phyloP scores from a whole-genome alignment of 2,113 vertebrate genomes.

The Recurvirostra avosetta region DNA sequence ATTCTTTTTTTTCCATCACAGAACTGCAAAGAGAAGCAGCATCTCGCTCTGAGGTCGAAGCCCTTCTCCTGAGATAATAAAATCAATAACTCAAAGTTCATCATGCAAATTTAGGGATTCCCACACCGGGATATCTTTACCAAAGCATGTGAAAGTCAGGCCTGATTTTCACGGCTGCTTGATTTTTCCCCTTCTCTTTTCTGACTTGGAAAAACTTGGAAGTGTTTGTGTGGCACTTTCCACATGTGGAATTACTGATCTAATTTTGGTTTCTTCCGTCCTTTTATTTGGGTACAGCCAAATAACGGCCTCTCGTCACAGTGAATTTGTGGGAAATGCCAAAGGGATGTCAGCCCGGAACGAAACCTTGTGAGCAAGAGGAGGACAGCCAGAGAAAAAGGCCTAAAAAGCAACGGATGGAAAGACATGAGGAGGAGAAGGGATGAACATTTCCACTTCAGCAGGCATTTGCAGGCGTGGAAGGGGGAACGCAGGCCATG shows the following conservation, averaged over 20 bases:
- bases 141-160: neutral
- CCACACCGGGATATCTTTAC: neutral
- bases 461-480: rapidly evolving
- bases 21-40: neutral
- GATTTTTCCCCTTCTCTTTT: neutral
- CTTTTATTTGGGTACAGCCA: neutral
- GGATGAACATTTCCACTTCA: neutral
- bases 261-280: neutral
- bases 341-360: neutral
- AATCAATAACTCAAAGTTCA: neutral
- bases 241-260: neutral
- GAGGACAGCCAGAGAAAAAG: neutral
- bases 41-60: neutral
- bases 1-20: neutral
- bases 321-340: neutral
- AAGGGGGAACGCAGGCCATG: neutral
- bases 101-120: neutral
- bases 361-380: neutral
- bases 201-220: neutral
- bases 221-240: neutral
- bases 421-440: neutral
- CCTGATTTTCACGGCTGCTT: neutral
- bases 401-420: neutral
- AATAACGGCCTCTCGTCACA: neutral
- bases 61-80: neutral